phyloP scores from a whole-genome alignment of 30 jellyfish, hydroid and myxozoan genomes.

The Hydra vulgaris region DNA sequence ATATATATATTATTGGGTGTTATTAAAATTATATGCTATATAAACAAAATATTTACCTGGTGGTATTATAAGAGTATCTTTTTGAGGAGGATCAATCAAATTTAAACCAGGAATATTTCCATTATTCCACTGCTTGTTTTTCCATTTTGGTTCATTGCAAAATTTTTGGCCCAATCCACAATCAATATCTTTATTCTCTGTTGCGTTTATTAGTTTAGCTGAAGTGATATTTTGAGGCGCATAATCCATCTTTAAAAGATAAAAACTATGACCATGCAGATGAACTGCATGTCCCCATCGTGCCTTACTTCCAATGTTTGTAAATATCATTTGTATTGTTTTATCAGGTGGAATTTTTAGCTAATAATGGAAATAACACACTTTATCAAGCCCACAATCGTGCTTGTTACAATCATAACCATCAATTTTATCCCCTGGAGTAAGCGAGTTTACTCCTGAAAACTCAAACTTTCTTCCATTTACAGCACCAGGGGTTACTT shows the following conservation, averaged over 20 bases:
- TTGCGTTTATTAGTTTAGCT: constrained; percentile 43
- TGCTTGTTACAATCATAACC: constrained; percentile 63
- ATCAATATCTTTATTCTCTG: constrained; percentile 35
- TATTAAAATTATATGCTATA: no score
- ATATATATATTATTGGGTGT: no score
- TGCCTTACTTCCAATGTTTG: constrained; percentile 65
- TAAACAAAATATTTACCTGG: constrained; percentile 22
- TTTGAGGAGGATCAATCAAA: constrained; percentile 63
- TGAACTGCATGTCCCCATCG: constrained; percentile 91
- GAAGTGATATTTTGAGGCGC: constrained; percentile 57
- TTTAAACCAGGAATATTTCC: constrained; percentile 80
- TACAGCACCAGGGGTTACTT: constrained; percentile 82
- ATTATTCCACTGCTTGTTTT: constrained; percentile 35
- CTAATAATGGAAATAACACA: constrained; percentile 61
- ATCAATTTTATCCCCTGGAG: constrained; percentile 68
- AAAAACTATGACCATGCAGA: constrained; percentile 85
- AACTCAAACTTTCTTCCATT: constrained; percentile 67
- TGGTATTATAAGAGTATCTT: constrained; percentile 80
- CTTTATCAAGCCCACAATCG: constrained; percentile 80
- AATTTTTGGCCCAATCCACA: constrained; percentile 72
- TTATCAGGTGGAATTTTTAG: constrained; percentile 54
- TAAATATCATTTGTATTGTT: constrained; percentile 78
- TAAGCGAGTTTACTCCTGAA: constrained; percentile 77
- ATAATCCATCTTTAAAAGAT: constrained; percentile 66
- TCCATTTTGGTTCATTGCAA: constrained; percentile 76